Evolutionary conservation across 2,797 vertebrate species (phyloP).

Genomic region (Anabas testudineus): DNA sequence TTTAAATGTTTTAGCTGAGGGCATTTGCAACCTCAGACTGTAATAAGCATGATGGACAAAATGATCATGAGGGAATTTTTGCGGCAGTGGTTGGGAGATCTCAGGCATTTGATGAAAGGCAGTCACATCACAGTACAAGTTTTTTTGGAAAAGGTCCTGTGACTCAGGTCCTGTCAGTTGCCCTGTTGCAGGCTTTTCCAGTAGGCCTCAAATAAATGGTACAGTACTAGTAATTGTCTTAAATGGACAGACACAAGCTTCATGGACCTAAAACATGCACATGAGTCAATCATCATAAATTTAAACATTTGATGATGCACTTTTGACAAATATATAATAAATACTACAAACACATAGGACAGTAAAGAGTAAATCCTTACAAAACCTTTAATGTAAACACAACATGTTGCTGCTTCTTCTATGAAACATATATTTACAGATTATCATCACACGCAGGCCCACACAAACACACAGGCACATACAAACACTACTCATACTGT

Average conservation of each 20-base stretch:
- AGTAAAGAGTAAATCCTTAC: constrained; percentile 10
- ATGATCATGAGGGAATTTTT: neutral
- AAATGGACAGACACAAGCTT: no score
- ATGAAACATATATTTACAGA: constrained; percentile 54
- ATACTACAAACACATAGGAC: constrained; percentile 54
- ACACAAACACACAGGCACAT: no score
- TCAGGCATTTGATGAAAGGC: neutral
- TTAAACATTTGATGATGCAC: constrained; percentile 12
- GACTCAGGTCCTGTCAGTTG: no score
- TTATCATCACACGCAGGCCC: constrained; percentile 12
- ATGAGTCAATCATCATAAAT: neutral
- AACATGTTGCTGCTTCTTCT: constrained; percentile 22
- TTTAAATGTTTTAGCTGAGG: no score
- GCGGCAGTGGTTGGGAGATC: neutral
- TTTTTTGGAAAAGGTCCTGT: neutral
- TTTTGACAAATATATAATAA: constrained; percentile 56
- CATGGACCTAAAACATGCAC: no score
- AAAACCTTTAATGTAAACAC: constrained; percentile 16
- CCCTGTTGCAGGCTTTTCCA: no score
- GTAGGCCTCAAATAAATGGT: no score
- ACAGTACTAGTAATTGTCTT: no score
- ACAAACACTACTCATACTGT: neutral
- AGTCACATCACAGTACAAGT: neutral
- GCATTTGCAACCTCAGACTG: neutral
- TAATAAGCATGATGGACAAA: neutral